Evolutionary conservation across 2,888 invertebrate genomes (phyloP), one percentile per base, ranked within the genome.

Genomic region (Erebia aethiops): DNA sequence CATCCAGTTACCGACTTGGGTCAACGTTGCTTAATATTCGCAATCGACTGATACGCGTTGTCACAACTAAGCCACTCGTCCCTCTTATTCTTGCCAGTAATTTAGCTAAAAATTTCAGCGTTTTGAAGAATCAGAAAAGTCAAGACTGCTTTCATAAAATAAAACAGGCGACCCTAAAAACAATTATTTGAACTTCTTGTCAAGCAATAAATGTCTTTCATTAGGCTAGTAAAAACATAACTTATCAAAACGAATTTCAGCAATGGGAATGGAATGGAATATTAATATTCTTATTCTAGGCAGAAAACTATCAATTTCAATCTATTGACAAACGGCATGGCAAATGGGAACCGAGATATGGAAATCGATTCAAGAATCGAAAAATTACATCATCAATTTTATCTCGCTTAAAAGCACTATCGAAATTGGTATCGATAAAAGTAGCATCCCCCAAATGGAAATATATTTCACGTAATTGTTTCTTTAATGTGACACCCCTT

Each of bases 401-500:
- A 88, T 90, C 85, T 87, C 84, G 81, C 80, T 82, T 81, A 86
- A 81, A 78, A 78, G 85, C 89, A 89, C 88, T 92, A 92, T 91
- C 87, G 88, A 86, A 88, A 92, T 92, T 91, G 89, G 84, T 86
- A 82, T 86, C 88, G 83, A 91, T 91, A 87, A 89, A 62, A 88
- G 81, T 86, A 86, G 84, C 83, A 80, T 81, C 80, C 78, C 79
- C 77, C 84, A 81, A 86, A 84, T 86, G 86, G 84, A 82, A 82
- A 91, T 91, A 90, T 89, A 91, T 91, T 89, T 89, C 79, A 82
- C 79, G 81, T 90, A 89, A 90, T 90, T 90, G 87, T 83, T 80
- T 78, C 78, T 81, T 86, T 88, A 88, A 88, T 87, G 86, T 83
- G 82, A 81, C 82, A 75, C 84, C 80, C 76, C 80, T 81, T 79